Base-by-base conservation (phyloP, 2,113 vertebrate genomes). In the Calypte anna region DNA sequence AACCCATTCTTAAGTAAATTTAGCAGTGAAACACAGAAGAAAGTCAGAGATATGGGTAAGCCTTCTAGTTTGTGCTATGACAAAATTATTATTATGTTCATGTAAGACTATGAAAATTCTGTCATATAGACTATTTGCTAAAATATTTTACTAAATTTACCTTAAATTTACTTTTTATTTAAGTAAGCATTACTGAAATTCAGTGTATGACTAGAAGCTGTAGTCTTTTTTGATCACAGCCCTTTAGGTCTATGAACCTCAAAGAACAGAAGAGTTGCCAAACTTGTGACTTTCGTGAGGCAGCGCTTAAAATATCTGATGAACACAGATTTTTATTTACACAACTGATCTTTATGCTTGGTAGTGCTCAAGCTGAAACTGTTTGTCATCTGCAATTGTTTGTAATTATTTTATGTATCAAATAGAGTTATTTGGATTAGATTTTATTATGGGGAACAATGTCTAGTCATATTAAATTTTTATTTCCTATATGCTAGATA, bases 1-100 rank as follows among this genome's bases (percentile, higher is more conserved):
- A 99, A 99, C 91, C 99, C 99, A 1, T 99, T 99, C 96, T 97
- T 99, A 90, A 98, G 98, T 96, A 99, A 99, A 91, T 98, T 99
- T 81, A 97, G 98, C 94, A 97, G 93, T 8, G 98, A 99, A 46
- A 98, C 99, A 7, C 98, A 98, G 86, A 96, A 96, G 82, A 99
- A 99, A 91, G 98, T 98, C 92, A 99, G 99, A 97, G 98, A 98
- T 90, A 94, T 99, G 64, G 97, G 99, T 99, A 95, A 95, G 98
- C 59, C 46, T 91, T 76, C n/a, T 27, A 25, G 69, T 82, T 50
- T 74, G 51, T 44, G 17, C 63, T 30, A 12, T 33, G 12, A 16
- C 8, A 55, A 62, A 88, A 30, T 7, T 0, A 58, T 55, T 57
- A 48, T 46, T 66, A 3, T 58, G 40, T 68, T 40, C 17, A 25